Base-by-base conservation (phyloP, 2,797 vertebrate species). In the Psittacula derbiana region DNA sequence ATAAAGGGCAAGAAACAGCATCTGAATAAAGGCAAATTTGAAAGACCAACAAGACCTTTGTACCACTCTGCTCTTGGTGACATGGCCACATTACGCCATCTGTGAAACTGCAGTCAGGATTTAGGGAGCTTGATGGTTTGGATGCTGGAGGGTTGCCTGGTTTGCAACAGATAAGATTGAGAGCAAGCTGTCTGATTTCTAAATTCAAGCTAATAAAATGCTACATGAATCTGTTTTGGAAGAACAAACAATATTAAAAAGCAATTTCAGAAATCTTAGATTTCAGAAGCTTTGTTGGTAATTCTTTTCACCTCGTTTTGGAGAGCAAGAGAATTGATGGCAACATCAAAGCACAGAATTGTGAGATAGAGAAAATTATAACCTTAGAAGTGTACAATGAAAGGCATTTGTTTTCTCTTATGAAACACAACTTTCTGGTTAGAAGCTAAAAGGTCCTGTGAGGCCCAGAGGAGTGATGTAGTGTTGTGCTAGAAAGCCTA, bases 21-120 rank as follows among this genome's bases (percentile, higher is more conserved):
- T 24, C 31, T 70, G 53, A 20, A 6, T 43, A 49, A 10, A 74
- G 27, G n/a, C 24, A 79, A 86, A 58, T 36, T 55, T 15, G 44
- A 49, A 49, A 12, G 14, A 28, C 43, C 53, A 90, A 44, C 8
- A 71, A 69, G 66, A 31, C 14, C 28, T 76, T 80, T 28, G 11
- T 9, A 40, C 3, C 1, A 6, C 20, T 60, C 27, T 80, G 15
- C 17, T 88, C 31, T 25, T 19, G 8, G 14, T 1, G 2, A 36
- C 31, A 64, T 1, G 2, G 15, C 6, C 14, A 19, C 0, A 0
- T 49, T 64, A 76, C 50, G 11, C 50, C 60, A 46, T 6, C 41
- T 86, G 16, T 55, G 33, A 15, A 53, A 11, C n/a, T 36, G 7
- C 3, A 11, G 27, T 65, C 40, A 86, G 16, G 53, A 40, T 64